These are phyloP conservation scores for Pachliopta kotzebuea DNA, from an alignment of 2,888 invertebrate species.

Conservation along the genomic window DNA sequence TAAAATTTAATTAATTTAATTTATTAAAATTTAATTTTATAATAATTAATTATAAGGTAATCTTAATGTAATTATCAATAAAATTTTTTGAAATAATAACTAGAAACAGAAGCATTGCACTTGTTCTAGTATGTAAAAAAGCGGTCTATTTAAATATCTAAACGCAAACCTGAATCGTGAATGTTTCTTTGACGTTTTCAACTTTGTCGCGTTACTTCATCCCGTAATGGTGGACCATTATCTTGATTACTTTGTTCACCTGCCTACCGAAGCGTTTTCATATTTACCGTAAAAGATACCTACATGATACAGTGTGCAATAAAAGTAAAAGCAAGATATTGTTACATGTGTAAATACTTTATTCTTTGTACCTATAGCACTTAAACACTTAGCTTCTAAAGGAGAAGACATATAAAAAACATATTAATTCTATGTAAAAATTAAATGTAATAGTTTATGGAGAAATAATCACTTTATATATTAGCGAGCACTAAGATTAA, in stretches of 20 bases:
- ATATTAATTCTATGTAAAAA: no score
- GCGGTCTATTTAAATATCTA: background rate
- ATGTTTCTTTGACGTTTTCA: background rate
- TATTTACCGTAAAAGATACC: constrained; percentile 4
- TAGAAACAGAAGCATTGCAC: no score
- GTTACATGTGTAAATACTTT: background rate
- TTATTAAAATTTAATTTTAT: no score
- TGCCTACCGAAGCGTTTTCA: constrained; percentile 7
- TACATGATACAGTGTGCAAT: constrained; percentile 3
- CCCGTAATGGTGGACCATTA: constrained; percentile 20
- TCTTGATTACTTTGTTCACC: constrained; percentile 15
- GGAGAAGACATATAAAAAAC: background rate
- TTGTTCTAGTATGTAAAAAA: background rate
- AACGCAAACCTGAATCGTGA: background rate
- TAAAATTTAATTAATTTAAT: no score
- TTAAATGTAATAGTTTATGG: no score
- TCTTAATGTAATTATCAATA: background rate
- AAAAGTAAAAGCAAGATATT: background rate
- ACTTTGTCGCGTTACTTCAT: constrained; percentile 16
- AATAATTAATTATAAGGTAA: background rate
- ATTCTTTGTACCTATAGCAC: background rate
- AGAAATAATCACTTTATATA: no score
- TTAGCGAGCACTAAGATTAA: no score
- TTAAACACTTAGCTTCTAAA: background rate
- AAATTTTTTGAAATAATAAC: background rate